Percentiles rank a stretch among this genome's conserved stretches.
These are phyloP conservation scores for Chloropsis cyanopogon DNA, from an alignment of 2,113 vertebrate species.

Conservation along the genomic window DNA sequence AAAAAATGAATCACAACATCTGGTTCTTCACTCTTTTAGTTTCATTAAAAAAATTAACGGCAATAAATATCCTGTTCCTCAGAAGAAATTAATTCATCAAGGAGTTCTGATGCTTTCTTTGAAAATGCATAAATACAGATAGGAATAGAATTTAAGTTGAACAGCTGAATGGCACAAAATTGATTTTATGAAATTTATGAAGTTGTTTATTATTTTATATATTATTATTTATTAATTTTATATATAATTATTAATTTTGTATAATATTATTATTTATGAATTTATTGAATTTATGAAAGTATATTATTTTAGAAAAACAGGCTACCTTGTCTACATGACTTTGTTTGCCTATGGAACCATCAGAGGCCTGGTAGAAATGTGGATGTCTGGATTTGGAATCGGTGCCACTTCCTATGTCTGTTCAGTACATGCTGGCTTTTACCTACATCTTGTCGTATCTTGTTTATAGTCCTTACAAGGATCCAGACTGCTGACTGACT, in stretches of 20 bases:
- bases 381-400: background rate
- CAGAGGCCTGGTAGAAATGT: background rate
- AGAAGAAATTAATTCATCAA: background rate
- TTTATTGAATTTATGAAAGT: too few relatives aligned
- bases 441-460: background rate
- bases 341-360: background rate
- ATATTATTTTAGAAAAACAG: accelerated
- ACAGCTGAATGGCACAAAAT: background rate
- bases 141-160: background rate
- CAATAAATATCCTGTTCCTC: background rate
- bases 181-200: too few relatives aligned
- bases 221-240: too few relatives aligned
- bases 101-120: background rate
- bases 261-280: too few relatives aligned
- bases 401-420: background rate
- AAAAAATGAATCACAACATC: too few relatives aligned
- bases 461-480: background rate
- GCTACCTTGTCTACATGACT: background rate
- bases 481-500: background rate
- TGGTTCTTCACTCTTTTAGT: background rate
- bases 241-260: too few relatives aligned
- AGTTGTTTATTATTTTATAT: too few relatives aligned
- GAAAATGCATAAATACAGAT: background rate
- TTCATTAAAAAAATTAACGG: background rate
- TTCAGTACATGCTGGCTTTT: background rate